Base-by-base conservation (phyloP, 2,888 invertebrate species). In the Gastracanthus pulcherrimus region DNA sequence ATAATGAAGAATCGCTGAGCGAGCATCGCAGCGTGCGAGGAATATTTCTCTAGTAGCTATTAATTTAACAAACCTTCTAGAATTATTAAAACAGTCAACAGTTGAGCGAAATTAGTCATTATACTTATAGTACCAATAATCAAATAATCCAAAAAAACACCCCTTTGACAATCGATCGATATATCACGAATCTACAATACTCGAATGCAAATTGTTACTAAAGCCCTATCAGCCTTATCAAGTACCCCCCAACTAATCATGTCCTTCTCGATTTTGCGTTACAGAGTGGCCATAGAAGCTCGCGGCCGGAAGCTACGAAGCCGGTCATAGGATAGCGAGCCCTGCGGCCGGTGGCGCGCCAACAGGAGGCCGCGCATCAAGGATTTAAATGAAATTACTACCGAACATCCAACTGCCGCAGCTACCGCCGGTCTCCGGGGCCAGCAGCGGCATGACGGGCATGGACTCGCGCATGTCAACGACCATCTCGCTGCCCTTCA, bases 401-500 rank as follows among this genome's bases (percentile, higher is more conserved):
- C 93, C 93, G 85, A 89, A 91, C 83, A 91, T 91, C 84, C 90
- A 91, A 86, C 85, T 92, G 88, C 91, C 92, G 84, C 91, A 90
- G 88, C 87, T 91, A 87, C 90, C 91, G 85, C 89, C 91, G 88
- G 90, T 90, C 86, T 89, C 90, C 84, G 87, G 88, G 87, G 88
- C 89, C 82, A 62, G 60, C 76, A 90, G 90, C 89, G 91, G 89
- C 87, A 90, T 95, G 92, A 95, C 95, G 89, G 94, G 95, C 87
- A 94, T 95, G 92, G 94, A 94, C 83, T 94, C 94, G 86, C 95
- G 96, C 23, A 94, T 78, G n/a, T 94, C 96, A 88, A 92, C 96
- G 86, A 96, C 96, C 91, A 92, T 95, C 88, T 94, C 95, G 83
- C 93, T 97, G 87, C 96, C 96, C 85, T 96, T 97, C 92, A 96